Evolutionary conservation across 1,140 invertebrate genomes (phyloP), one percentile per base, ranked within the genome.

Genomic region (Lepidurus apus): DNA sequence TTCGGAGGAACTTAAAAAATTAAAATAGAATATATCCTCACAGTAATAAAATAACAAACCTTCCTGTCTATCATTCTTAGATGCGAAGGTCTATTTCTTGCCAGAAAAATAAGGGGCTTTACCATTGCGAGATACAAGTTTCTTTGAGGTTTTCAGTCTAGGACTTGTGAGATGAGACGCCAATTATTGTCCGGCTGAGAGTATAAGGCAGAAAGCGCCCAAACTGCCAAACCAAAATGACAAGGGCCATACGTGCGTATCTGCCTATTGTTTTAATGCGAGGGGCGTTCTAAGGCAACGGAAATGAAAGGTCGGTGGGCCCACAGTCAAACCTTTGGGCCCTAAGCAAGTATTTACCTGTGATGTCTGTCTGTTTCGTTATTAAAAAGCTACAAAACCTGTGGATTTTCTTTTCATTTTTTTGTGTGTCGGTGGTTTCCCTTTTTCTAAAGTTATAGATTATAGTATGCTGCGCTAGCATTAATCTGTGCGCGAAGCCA

Each of bases 251-350:
- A 65, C 53, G 21, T 65, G 53, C 17, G 53, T 9, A 65, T 65
- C 53, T 65, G 53, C 53, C 53, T 65, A 65, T 65, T 65, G 53
- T 65, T 65, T 65, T 65, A 65, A 65, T 65, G 53, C 53, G 53
- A 21, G 53, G 53, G 53, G 53, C 53, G 53, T 65, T 65, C 21
- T 13, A 65, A 13, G 53, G 53, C 53, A 65, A 65, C 53, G 53
- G 13, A 65, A 65, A 65, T 65, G 53, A 65, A 65, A 65, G 53
- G 53, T 65, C 53, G 53, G 53, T 65, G 53, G 53, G 7, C 17
- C 53, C 53, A 21, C 53, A 65, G 53, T 65, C 53, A 21, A 65
- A 65, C 53, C 53, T 65, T 65, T 65, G 53, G 53, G 53, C 13
- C 53, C 53, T 65, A 65, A 34, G 53, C 53, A 65, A 65, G 53